phyloP scores from a whole-genome alignment of 2,888 invertebrate genomes.

The Rugalucina vietnamica region DNA sequence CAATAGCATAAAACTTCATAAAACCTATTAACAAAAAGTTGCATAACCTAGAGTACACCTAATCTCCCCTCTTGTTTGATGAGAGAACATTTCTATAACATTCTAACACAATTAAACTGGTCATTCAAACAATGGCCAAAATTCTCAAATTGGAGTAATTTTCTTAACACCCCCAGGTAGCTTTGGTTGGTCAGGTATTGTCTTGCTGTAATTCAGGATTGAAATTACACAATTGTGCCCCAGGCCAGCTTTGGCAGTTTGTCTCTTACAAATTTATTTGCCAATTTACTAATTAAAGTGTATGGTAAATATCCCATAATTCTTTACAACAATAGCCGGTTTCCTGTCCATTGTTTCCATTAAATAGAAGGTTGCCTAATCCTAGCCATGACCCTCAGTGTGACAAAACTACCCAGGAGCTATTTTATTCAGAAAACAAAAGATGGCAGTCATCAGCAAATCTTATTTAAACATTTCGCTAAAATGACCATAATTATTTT shows the following conservation, averaged over 20 bases:
- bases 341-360: conserved; percentile 59
- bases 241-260: conserved; percentile 26
- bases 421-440: conserved; percentile 52
- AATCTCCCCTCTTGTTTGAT: conserved; percentile 10
- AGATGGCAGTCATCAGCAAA: conserved; percentile 32
- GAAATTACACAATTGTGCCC: conserved; percentile 51
- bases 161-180: conserved; percentile 38
- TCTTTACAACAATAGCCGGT: conserved; percentile 42
- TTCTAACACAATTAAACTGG: conserved; percentile 8
- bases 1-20: neutral
- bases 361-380: conserved; percentile 42
- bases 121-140: conserved; percentile 9
- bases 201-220: conserved; percentile 46
- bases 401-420: conserved; percentile 17
- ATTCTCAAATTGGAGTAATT: conserved; percentile 20
- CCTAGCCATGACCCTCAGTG: conserved; percentile 21
- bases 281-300: conserved; percentile 64
- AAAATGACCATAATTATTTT: conserved; percentile 41
- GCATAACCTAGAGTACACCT: conserved; percentile 8
- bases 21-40: conserved; percentile 14
- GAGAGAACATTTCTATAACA: conserved; percentile 2
- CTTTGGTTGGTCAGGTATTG: conserved; percentile 34
- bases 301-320: conserved; percentile 43
- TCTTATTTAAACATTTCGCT: conserved; percentile 50
- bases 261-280: conserved; percentile 62